Evolutionary conservation across 1,140 invertebrate species (phyloP).

Genomic region (Anastrepha obliqua): DNA sequence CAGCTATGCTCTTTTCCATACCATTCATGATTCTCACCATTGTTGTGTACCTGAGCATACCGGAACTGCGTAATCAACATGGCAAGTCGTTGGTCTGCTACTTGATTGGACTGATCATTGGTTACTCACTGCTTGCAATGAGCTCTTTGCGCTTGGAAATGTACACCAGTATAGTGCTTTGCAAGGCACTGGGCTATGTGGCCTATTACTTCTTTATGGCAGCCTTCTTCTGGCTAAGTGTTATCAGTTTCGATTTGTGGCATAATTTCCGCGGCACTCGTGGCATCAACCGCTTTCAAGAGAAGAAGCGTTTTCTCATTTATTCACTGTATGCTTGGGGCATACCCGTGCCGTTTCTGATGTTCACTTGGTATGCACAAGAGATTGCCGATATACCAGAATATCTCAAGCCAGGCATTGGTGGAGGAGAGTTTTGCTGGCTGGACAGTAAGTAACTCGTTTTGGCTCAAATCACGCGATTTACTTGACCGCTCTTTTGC

Average conservation of each 20-base stretch:
- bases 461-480: neutral
- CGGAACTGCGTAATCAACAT: slow-evolving; percentile 83
- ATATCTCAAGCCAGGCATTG: slow-evolving; percentile 76
- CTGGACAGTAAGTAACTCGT: slow-evolving; percentile 75
- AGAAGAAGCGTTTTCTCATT: slow-evolving; percentile 78
- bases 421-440: slow-evolving; percentile 77
- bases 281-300: slow-evolving; percentile 74
- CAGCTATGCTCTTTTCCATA: slow-evolving; percentile 82
- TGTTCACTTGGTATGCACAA: slow-evolving; percentile 76
- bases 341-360: slow-evolving; percentile 75
- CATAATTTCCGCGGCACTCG: slow-evolving; percentile 81
- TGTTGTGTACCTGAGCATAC: slow-evolving; percentile 82
- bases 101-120: slow-evolving; percentile 78
- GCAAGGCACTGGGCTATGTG: slow-evolving; percentile 76
- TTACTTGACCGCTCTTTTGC: neutral
- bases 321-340: slow-evolving; percentile 86
- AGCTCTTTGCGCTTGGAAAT: slow-evolving; percentile 74
- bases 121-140: slow-evolving; percentile 78
- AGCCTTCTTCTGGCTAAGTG: slow-evolving; percentile 86
- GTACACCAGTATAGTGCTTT: slow-evolving; percentile 56
- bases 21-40: slow-evolving; percentile 84
- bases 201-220: slow-evolving; percentile 85
- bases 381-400: slow-evolving; percentile 72
- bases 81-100: slow-evolving; percentile 85
- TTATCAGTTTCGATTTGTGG: slow-evolving; percentile 86